Evolutionary conservation across 2,113 vertebrate species (phyloP).

Genomic region (Acinonyx jubatus): DNA sequence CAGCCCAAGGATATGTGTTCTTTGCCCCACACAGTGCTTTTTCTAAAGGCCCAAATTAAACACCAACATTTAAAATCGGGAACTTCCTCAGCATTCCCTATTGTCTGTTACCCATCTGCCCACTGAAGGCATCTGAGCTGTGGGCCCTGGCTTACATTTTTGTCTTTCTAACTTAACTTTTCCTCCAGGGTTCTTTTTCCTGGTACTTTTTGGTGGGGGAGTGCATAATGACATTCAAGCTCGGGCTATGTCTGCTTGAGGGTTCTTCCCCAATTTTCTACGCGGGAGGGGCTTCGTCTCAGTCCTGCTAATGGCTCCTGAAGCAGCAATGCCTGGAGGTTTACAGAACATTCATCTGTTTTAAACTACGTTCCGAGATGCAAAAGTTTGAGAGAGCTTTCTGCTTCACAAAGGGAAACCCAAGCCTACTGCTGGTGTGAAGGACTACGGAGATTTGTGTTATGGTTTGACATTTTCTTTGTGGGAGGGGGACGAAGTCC

Average conservation of each 20-base stretch:
- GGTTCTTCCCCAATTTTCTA: not conserved
- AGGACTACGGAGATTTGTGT: not conserved
- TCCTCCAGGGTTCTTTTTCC: not conserved
- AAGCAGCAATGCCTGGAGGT: not conserved
- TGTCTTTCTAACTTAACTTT: not conserved
- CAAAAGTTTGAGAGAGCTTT: not conserved
- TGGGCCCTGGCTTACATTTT: not conserved
- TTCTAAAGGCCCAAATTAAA: not conserved
- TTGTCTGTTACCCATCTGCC: not conserved
- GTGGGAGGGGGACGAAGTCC: no score
- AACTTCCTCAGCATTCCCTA: constrained; percentile 21
- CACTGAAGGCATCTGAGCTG: not conserved
- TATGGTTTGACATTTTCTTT: not conserved
- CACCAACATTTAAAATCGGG: not conserved
- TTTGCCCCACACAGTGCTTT: not conserved
- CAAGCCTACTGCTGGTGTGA: not conserved
- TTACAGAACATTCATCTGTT: not conserved
- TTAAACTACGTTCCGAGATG: not conserved
- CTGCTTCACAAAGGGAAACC: not conserved
- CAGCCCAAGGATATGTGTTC: not conserved
- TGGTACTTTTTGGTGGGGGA: not conserved
- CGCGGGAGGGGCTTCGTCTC: not conserved
- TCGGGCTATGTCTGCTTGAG: not conserved
- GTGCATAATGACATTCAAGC: not conserved
- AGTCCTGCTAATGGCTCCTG: not conserved